These are phyloP conservation scores for Aphidius colemani DNA, from an alignment of 2,888 invertebrate species.

Conservation along the genomic window DNA sequence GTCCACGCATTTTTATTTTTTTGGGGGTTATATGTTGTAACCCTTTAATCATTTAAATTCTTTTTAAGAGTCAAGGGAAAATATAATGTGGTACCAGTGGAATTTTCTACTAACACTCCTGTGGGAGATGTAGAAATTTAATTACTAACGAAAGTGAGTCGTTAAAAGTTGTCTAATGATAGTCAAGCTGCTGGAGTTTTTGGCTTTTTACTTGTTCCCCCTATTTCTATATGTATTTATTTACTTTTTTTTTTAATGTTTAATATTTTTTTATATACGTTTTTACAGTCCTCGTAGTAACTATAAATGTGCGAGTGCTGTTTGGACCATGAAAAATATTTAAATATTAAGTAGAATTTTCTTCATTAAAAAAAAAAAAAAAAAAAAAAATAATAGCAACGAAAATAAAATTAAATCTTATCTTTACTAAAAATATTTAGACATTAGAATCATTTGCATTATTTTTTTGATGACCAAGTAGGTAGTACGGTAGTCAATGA, in stretches of 20 bases:
- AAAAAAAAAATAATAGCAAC: neutral
- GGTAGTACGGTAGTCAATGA: conserved; percentile 37
- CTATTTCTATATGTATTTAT: neutral
- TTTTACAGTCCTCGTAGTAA: neutral
- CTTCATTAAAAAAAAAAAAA: neutral
- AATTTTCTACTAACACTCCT: conserved; percentile 23
- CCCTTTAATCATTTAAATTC: conserved; percentile 48
- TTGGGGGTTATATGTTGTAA: conserved; percentile 23
- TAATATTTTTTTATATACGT: neutral
- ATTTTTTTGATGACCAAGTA: neutral
- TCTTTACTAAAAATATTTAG: no score
- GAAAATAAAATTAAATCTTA: neutral
- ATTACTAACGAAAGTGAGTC: conserved; percentile 40
- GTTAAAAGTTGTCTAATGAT: conserved; percentile 33
- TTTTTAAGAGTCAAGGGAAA: conserved; percentile 31
- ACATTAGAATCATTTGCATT: no score
- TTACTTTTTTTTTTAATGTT: neutral
- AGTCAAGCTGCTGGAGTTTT: conserved; percentile 17
- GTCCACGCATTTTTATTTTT: conserved; percentile 24
- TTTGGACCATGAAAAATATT: neutral
- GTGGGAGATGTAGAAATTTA: conserved; percentile 43
- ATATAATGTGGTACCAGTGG: conserved; percentile 26
- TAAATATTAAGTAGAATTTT: neutral
- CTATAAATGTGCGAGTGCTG: neutral
- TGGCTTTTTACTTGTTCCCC: neutral